A percentile compares a stretch with the other conserved stretches of the same genome.
Conservation (phyloP, 1,140 invertebrate species). For the Ericerus pela region DNA sequence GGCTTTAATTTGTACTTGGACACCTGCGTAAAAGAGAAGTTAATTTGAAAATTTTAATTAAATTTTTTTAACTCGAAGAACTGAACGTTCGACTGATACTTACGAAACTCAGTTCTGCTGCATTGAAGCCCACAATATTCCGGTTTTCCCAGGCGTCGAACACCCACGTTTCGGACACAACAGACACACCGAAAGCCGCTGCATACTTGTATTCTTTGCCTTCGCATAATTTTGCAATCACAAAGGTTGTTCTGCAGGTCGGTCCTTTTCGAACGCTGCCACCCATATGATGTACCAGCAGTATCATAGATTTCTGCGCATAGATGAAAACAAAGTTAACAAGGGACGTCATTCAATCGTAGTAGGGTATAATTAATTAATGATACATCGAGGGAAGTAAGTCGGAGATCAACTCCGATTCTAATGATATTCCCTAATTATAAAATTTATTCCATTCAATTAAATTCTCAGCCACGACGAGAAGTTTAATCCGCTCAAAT, state of each 20-base stretch:
- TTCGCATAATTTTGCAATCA: constrained; percentile 70
- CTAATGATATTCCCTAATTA: too few relatives aligned
- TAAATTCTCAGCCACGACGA: too few relatives aligned
- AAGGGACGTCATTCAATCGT: constrained; percentile 15
- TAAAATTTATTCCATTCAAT: too few relatives aligned
- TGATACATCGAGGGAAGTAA: too few relatives aligned
- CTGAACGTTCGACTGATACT: constrained; percentile 26
- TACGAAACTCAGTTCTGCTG: constrained; percentile 54
- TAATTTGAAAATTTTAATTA: background rate
- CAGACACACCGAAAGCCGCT: constrained; percentile 69
- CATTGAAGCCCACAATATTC: constrained; percentile 48
- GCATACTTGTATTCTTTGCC: constrained; percentile 83
- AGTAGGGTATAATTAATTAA: background rate
- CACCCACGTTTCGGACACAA: constrained; percentile 79
- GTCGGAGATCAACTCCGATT: too few relatives aligned
- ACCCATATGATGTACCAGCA: constrained; percentile 83
- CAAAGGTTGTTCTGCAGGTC: constrained; percentile 72
- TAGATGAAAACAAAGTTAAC: constrained; percentile 38
- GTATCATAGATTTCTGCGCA: constrained; percentile 62
- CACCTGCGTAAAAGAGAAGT: constrained; percentile 30
- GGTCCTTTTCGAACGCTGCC: constrained; percentile 82
- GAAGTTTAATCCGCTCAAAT: too few relatives aligned
- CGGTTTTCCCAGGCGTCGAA: constrained; percentile 63
- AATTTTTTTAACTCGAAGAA: background rate
- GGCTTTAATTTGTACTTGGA: constrained; percentile 61